Conservation (phyloP, 1,140 invertebrate species). For the Cotesia vestalis region DNA sequence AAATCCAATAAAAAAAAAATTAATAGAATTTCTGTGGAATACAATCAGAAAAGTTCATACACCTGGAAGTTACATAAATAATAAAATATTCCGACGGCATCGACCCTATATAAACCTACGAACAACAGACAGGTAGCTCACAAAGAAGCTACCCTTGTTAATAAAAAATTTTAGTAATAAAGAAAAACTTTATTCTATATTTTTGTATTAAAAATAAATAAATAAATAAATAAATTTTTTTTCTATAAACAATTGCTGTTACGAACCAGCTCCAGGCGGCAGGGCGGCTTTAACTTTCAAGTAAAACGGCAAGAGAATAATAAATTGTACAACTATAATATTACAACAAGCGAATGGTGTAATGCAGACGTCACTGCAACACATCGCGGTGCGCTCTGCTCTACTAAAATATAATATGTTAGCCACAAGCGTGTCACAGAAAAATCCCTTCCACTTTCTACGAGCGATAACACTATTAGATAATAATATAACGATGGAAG, state of each 20-base stretch:
- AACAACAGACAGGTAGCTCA: too few relatives aligned
- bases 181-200: background rate
- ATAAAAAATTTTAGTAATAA: background rate
- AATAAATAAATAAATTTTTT: background rate
- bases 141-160: slow-evolving; percentile 26
- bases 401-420: slow-evolving; percentile 39
- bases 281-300: slow-evolving; percentile 49
- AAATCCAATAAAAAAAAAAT: background rate
- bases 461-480: slow-evolving; percentile 6
- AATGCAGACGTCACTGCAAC: slow-evolving; percentile 46
- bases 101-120: slow-evolving; percentile 29
- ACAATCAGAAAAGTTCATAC: background rate
- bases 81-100: slow-evolving; percentile 22
- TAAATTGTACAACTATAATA: slow-evolving; percentile 40
- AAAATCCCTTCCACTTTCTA: background rate
- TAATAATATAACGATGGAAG: slow-evolving; percentile 6
- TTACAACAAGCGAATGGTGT: slow-evolving; percentile 42
- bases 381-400: slow-evolving; percentile 55
- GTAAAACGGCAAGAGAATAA: slow-evolving; percentile 43
- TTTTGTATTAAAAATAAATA: background rate
- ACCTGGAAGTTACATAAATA: slow-evolving; percentile 16
- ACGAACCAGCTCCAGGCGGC: slow-evolving; percentile 57
- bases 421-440: slow-evolving; percentile 30
- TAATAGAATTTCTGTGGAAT: slow-evolving; percentile 15
- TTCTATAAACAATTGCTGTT: background rate